These are phyloP conservation scores for Nematopogon swammerdamellus DNA, from an alignment of 2,888 invertebrate species.

Conservation along the genomic window DNA sequence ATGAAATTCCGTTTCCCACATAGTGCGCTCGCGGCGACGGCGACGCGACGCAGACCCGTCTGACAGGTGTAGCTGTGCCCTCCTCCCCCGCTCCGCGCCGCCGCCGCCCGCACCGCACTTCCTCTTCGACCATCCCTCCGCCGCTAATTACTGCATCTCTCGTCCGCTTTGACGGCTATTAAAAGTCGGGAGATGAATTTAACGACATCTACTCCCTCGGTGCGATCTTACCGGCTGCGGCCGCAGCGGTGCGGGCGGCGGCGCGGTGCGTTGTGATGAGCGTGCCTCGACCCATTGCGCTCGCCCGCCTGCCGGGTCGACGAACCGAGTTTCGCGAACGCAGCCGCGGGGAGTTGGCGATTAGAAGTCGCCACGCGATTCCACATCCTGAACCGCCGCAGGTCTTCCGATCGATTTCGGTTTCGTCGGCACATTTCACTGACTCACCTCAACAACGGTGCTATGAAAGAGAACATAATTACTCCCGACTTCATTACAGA, in stretches of 20 bases:
- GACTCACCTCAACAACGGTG: too few species aligned
- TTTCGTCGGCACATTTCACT: not conserved
- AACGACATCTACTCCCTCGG: not conserved
- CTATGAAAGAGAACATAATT: not conserved
- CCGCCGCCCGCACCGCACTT: too few species aligned
- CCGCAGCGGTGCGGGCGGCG: too few species aligned
- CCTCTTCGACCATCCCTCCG: too few species aligned
- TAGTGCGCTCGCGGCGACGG: conserved; percentile 18
- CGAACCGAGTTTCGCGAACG: not conserved
- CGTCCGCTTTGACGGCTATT: not conserved
- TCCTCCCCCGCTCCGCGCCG: not conserved
- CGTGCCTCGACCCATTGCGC: too few species aligned
- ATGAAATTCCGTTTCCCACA: conserved; percentile 45
- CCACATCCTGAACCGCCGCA: not conserved
- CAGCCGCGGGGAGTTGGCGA: not conserved
- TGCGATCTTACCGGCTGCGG: too few species aligned
- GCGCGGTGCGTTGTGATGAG: too few species aligned
- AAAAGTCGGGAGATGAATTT: not conserved
- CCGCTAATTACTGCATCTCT: not conserved
- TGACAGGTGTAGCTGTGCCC: not conserved
- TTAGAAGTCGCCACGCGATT: not conserved
- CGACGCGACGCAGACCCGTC: conserved; percentile 2
- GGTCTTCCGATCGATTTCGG: not conserved
- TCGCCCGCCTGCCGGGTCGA: not conserved
- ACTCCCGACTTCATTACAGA: not conserved